Evolutionary conservation across 2,888 invertebrate species (phyloP), one percentile per base, ranked within the genome.

Genomic region (Melinaea menophilus): DNA sequence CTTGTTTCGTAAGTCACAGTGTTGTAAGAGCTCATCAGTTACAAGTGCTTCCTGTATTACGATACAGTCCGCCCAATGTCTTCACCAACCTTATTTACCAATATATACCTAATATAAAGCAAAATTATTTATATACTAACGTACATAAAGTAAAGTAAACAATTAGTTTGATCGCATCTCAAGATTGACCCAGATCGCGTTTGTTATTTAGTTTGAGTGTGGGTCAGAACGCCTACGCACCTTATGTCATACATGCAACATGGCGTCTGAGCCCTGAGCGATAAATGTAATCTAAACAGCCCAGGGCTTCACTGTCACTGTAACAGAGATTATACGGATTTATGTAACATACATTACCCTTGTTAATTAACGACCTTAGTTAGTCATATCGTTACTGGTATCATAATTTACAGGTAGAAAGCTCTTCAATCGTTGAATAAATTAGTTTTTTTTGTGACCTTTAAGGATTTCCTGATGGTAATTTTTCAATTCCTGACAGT

Each of bases 31-130:
- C 81, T 77, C 81, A 79, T 80, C 81, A 81, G 79, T 80, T 79
- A 77, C 71, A 76, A 73, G 70, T 75, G 79, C 84, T 88, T 87
- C 86, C 87, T 85, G 73, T 79, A 86, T 86, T 85, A 83, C 86
- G 65, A 71, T 68, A 69, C 69, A 71, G 67, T 70, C 71, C 77
- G 73, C 81, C 82, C 77, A 82, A 84, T 84, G 83, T 84, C 82
- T 81, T 78, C 75, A 76, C 74, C 72, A 72, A 73, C 76, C 37
- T 37, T 37, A 41, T 41, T 41, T 41, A 41, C 7, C 9, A 41
- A 41, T 9, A 41, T 3, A 9, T 41, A 3, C 41, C 22, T 22
- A 22, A 22, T 22, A 22, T 22, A 56, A 47, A 59, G 69, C 69
- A 67, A 68, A 68, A 71, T 22, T 22, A 22, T 22, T 22, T 22